A percentile compares a stretch with the other conserved stretches of the same genome.
Conservation (phyloP, 2,888 invertebrate species). For the Dasypolia templi region DNA sequence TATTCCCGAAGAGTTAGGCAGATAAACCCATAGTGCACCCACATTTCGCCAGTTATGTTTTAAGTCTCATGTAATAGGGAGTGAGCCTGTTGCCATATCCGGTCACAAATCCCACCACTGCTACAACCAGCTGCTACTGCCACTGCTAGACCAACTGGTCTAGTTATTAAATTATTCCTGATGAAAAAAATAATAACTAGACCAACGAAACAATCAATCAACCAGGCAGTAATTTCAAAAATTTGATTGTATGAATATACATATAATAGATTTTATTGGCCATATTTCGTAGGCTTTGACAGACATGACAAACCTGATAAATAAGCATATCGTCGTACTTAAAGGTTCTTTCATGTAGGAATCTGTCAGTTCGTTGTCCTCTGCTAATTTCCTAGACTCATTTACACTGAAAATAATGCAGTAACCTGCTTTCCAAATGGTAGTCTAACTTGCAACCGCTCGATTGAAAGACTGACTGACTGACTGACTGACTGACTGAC, state of each 20-base stretch:
- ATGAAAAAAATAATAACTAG: too few species aligned
- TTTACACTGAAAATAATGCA: neutral
- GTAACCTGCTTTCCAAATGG: neutral
- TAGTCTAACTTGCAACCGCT: conserved; percentile 1
- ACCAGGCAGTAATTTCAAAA: too few species aligned
- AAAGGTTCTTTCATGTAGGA: neutral
- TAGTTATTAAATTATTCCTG: too few species aligned
- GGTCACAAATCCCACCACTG: neutral
- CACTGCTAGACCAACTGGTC: too few species aligned
- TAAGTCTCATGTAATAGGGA: neutral
- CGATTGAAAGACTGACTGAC: conserved; percentile 3
- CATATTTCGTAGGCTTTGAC: neutral
- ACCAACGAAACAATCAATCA: too few species aligned
- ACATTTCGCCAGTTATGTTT: neutral
- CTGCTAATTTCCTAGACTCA: neutral
- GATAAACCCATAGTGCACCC: neutral
- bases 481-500: too few species aligned
- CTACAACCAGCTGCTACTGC: too few species aligned
- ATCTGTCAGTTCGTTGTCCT: neutral
- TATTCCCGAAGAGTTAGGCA: neutral
- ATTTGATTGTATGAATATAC: too few species aligned
- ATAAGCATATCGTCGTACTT: neutral
- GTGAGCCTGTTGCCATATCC: neutral
- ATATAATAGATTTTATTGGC: neutral
- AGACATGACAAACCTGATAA: neutral